These are phyloP conservation scores for Thaleichthys pacificus DNA, from an alignment of 2,797 vertebrate genomes.

Conservation along the genomic window DNA sequence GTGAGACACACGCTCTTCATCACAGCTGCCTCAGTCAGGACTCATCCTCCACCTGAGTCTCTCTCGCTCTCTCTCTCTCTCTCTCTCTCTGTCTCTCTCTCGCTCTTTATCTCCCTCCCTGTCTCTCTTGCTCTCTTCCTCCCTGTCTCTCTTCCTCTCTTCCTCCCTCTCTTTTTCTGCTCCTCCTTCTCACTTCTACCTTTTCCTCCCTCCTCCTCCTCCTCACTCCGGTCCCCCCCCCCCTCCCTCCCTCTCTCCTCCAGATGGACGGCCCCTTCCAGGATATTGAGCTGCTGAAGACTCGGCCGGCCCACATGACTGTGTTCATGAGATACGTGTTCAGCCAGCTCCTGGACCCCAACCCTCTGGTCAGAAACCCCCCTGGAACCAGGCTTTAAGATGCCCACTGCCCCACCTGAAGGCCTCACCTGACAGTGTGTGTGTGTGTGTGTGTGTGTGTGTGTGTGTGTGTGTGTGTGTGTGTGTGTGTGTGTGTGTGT, in stretches of 20 bases:
- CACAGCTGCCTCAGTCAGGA: not conserved
- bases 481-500: not conserved
- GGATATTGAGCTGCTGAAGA: conserved; percentile 86
- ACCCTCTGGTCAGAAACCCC: conserved; percentile 80
- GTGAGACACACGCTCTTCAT: conserved; percentile 59
- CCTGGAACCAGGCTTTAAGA: too few species aligned
- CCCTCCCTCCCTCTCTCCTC: not conserved
- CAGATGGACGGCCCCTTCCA: conserved; percentile 87
- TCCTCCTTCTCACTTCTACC: not conserved
- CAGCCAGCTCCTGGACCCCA: conserved; percentile 89
- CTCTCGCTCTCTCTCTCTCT: too few species aligned
- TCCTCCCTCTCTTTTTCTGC: not conserved
- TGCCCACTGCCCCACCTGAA: too few species aligned
- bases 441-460: conserved; percentile 1
- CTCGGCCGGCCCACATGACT: conserved; percentile 84
- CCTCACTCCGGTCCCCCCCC: too few species aligned
- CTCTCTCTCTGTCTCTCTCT: too few species aligned
- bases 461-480: not conserved
- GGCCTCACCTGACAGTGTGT: not conserved
- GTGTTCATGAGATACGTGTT: conserved; percentile 94
- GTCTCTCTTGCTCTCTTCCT: too few species aligned
- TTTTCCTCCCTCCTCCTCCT: too few species aligned
- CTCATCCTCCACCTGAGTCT: not conserved
- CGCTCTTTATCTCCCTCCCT: too few species aligned
- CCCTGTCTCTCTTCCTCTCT: not conserved